Evolutionary conservation across 2,888 invertebrate genomes (phyloP), one percentile per base, ranked within the genome.

Genomic region (Melolontha melolontha): DNA sequence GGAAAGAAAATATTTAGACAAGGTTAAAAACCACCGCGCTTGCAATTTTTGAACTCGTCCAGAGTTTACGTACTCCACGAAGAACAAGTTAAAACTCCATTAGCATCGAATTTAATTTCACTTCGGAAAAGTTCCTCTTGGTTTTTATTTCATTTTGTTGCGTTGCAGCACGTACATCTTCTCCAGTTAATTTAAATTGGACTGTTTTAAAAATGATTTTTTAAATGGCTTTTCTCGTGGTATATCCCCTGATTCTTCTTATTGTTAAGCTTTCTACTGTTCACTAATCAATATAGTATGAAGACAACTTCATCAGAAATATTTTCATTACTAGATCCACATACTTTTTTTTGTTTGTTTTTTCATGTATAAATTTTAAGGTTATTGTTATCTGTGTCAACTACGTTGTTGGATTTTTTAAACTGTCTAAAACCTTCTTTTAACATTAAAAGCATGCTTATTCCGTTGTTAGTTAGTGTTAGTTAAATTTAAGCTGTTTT

Each of bases 71-170:
- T 44, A 59, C 14, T 59, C 44, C 44, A 22, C 10, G 44, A 14
- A 27, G 47, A 59, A 41, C 44, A n/a, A 59, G 44, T 59, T 59
- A 59, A 59, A 59, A 59, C 59, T 59, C 59, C 59, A 59, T 59
- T 59, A 59, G 44, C 59, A 47, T 59, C 59, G 57, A 59, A 59
- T 59, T 59, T 59, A 59, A 59, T 59, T 59, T 59, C 44, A 42
- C 44, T 47, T 29, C 59, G 59, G 59, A 59, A 59, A 41, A 42
- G 59, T 59, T 42, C 16, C 11, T 17, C 17, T 22, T 10, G 49
- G 17, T 2, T 22, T 49, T 16, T 16, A 22, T 22, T 49, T 49
- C 49, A 49, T 17, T 49, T 17, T 22, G 49, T 22, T 22, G 17
- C 49, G 34, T 34, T 6, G 34, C 8, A 34, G 10, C 34, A 34